phyloP scores from a whole-genome alignment of 2,113 vertebrate species.

The Dromaius novaehollandiae region DNA sequence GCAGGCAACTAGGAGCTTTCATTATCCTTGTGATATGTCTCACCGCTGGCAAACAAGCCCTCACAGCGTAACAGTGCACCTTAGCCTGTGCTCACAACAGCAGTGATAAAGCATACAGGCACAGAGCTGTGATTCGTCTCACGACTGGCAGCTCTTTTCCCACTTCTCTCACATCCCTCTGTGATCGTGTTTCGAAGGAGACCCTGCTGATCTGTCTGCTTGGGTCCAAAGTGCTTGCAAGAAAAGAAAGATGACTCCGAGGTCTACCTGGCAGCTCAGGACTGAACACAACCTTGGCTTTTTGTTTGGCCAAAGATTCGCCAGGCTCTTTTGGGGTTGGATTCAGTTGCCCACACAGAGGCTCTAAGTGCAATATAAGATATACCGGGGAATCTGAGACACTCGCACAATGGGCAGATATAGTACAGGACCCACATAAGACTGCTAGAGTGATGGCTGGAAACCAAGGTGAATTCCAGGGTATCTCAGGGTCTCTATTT shows the following conservation, averaged over 20 bases:
- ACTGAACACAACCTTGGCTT: accelerated
- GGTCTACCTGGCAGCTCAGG: not conserved
- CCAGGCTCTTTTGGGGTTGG: not conserved
- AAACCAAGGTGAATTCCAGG: not conserved
- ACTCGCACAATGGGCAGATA: not conserved
- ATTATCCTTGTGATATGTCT: not conserved
- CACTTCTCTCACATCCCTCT: not conserved
- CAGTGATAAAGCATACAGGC: not conserved
- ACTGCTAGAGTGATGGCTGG: not conserved
- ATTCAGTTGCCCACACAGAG: not conserved
- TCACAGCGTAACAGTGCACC: not conserved
- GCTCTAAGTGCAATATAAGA: not conserved
- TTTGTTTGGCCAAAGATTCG: not conserved
- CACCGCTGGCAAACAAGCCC: not conserved
- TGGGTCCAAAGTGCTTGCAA: accelerated
- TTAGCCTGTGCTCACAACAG: not conserved
- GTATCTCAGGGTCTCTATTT: not conserved
- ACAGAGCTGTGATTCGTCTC: not conserved
- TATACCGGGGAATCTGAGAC: not conserved
- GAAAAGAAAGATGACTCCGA: not conserved
- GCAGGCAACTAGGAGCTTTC: not conserved
- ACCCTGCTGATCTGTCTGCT: not conserved
- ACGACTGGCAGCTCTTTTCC: not conserved
- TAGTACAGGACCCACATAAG: not conserved
- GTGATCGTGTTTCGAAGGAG: not conserved